Percentiles rank a stretch among this genome's conserved stretches.
These are phyloP conservation scores for Phengaris arion DNA, from an alignment of 2,888 invertebrate genomes.

Conservation along the genomic window DNA sequence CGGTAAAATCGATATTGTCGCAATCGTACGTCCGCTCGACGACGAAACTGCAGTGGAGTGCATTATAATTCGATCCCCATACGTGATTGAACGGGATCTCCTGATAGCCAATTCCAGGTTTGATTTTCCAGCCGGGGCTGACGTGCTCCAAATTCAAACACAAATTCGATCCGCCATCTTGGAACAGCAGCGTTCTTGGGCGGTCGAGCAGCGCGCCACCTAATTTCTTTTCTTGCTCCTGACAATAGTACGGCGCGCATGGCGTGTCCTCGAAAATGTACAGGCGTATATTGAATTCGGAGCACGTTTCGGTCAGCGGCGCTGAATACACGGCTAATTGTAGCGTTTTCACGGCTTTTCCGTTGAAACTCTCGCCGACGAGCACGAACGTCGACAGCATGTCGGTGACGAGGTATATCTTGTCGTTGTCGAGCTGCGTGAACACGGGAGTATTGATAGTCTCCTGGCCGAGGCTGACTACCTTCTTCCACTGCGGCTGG, in stretches of 20 bases:
- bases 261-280: slow-evolving; percentile 97
- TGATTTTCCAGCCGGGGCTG: slow-evolving; percentile 92
- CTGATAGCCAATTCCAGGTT: slow-evolving; percentile 92
- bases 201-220: slow-evolving; percentile 94
- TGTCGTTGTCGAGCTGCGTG: slow-evolving; percentile 93
- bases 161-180: slow-evolving; percentile 93
- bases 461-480: slow-evolving; percentile 87
- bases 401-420: slow-evolving; percentile 94
- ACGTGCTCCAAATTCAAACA: slow-evolving; percentile 94
- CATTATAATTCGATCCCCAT: slow-evolving; percentile 92
- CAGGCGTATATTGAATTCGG: slow-evolving; percentile 91
- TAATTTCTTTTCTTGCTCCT: slow-evolving; percentile 86
- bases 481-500: slow-evolving; percentile 80
- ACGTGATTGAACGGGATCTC: slow-evolving; percentile 94
- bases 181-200: slow-evolving; percentile 91
- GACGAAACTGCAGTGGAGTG: slow-evolving; percentile 94
- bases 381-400: slow-evolving; percentile 94
- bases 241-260: slow-evolving; percentile 93
- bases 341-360: slow-evolving; percentile 87
- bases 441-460: slow-evolving; percentile 94
- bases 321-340: slow-evolving; percentile 92
- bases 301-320: slow-evolving; percentile 83
- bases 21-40: slow-evolving; percentile 84
- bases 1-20: slow-evolving; percentile 70
- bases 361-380: slow-evolving; percentile 90